Evolutionary conservation across 2,113 vertebrate species (phyloP).

Genomic region (Pimephales promelas): DNA sequence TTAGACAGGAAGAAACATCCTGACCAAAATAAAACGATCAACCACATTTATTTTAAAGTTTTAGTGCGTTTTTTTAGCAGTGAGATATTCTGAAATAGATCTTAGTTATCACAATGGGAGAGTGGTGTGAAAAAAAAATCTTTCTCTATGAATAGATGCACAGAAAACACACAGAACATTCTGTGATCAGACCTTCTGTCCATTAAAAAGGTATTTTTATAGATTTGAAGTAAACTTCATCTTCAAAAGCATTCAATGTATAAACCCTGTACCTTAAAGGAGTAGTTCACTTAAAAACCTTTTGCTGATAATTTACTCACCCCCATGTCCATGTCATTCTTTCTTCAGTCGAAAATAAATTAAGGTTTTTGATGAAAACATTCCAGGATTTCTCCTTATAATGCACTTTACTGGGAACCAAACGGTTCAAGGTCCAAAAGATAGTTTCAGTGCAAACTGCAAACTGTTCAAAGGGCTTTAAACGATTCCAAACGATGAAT

Average conservation of each 20-base stretch:
- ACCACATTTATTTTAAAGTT: neutral
- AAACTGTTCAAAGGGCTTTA: too few relatives aligned
- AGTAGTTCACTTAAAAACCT: too few relatives aligned
- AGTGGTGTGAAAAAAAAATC: neutral
- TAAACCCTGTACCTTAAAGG: neutral
- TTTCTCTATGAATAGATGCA: neutral
- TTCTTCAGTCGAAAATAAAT: too few relatives aligned
- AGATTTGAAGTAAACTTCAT: neutral
- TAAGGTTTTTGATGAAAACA: too few relatives aligned
- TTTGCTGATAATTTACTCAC: too few relatives aligned
- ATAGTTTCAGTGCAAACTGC: too few relatives aligned
- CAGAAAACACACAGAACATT: neutral
- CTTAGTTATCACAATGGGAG: neutral
- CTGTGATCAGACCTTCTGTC: neutral
- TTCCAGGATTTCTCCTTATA: too few relatives aligned
- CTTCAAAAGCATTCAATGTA: neutral
- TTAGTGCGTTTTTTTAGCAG: neutral
- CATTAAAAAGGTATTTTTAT: neutral
- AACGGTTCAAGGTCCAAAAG: too few relatives aligned
- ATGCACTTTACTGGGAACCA: too few relatives aligned
- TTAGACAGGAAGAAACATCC: neutral
- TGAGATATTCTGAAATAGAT: neutral
- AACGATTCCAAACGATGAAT: too few relatives aligned
- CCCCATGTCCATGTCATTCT: too few relatives aligned
- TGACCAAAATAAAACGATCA: neutral